Evolutionary conservation across 2,797 vertebrate species (phyloP).

Genomic region (Periparus ater): DNA sequence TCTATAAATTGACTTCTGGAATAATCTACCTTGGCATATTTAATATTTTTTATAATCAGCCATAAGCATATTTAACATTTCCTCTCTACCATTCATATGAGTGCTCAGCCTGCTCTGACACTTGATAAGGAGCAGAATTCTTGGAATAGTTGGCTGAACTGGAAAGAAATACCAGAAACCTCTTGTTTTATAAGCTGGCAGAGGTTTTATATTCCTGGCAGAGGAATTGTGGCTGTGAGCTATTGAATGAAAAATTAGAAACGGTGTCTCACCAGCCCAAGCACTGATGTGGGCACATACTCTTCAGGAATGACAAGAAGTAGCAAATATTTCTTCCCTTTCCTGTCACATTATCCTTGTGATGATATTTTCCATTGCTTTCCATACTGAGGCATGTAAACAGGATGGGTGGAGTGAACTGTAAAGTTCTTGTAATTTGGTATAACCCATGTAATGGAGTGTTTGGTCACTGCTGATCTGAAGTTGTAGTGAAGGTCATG

Average conservation of each 20-base stretch:
- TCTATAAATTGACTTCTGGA: neutral
- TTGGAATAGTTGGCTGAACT: neutral
- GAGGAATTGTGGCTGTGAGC: neutral
- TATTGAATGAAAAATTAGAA: neutral
- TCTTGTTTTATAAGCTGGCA: neutral
- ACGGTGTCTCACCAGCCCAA: fast-evolving
- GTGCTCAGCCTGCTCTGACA: neutral
- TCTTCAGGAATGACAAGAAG: neutral
- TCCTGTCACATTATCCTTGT: neutral
- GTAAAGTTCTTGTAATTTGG: neutral
- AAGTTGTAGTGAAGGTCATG: neutral
- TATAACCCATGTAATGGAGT: neutral
- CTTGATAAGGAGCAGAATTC: neutral
- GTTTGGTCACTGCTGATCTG: neutral
- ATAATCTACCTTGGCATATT: neutral
- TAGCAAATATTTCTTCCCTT: neutral
- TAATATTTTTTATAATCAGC: neutral
- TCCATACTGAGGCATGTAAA: neutral
- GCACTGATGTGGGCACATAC: neutral
- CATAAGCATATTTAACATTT: neutral
- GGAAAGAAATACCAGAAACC: neutral
- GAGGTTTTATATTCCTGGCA: neutral
- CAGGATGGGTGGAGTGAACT: neutral
- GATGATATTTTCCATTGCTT: neutral
- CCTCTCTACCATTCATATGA: neutral